phyloP scores from a whole-genome alignment of 2,888 invertebrate species.

The Drosophila pseudotalamancana region DNA sequence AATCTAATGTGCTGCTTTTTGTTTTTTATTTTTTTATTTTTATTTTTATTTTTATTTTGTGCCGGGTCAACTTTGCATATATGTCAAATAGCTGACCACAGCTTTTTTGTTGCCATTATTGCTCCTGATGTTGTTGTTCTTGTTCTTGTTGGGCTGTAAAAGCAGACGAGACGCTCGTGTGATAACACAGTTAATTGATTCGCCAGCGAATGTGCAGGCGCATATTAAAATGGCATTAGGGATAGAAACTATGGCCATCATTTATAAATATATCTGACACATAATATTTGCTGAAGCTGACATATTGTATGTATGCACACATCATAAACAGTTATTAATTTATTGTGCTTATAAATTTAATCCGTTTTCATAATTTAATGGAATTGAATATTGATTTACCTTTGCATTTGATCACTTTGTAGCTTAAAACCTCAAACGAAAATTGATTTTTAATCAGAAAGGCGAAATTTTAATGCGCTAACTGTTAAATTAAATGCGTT shows the following conservation, averaged over 20 bases:
- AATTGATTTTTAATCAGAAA: too few species aligned
- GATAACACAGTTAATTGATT: conserved; percentile 33
- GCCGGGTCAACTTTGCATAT: conserved; percentile 47
- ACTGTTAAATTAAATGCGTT: too few species aligned
- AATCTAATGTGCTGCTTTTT: conserved; percentile 57
- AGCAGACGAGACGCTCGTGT: background rate
- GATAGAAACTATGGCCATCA: background rate
- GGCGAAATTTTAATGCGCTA: too few species aligned
- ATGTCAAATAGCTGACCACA: conserved; percentile 51
- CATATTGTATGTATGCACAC: background rate
- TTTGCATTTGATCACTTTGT: background rate
- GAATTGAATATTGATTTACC: background rate
- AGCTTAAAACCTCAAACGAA: too few species aligned
- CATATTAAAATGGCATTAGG: conserved; percentile 19
- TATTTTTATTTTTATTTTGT: conserved; percentile 35
- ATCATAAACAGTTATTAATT: background rate
- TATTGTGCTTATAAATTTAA: background rate
- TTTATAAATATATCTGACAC: background rate
- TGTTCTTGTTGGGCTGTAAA: conserved; percentile 9
- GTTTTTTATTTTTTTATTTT: conserved; percentile 9
- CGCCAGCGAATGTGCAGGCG: conserved; percentile 15
- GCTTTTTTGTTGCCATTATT: conserved; percentile 31
- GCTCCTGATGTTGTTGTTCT: conserved; percentile 10
- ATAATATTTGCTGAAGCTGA: background rate
- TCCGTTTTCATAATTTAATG: background rate